Evolutionary conservation across 2,797 vertebrate species (phyloP), one percentile per base, ranked within the genome.

Genomic region (Schizopygopsis malacanthus): DNA sequence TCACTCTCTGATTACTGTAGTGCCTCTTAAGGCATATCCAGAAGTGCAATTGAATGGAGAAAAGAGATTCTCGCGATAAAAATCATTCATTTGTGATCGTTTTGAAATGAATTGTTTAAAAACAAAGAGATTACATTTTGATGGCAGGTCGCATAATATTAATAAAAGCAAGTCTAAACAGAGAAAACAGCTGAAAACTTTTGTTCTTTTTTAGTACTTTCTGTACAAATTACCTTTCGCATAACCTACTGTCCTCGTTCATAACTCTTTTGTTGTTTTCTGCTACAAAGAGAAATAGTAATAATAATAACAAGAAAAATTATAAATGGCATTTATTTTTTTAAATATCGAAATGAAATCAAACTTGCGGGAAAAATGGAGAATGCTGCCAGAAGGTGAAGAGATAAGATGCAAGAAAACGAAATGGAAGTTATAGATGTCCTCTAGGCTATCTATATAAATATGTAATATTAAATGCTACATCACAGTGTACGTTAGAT

Each of bases 391-490:
- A 90, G 91, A 83, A 92, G 93, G 93, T 94, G 84, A 90, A 81
- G 39, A 92, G 94, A 94, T 94, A 94, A 94, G 90, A 92, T 86
- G 89, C 59, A 86, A 90, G 88, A 45, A 92, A 89, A 94, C 91
- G 8, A 92, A 93, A 95, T 92, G 90, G 91, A 93, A 94, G 89
- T 90, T 92, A 92, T 92, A 93, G 93, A 93, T 91, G 90, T 90
- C 92, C 89, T 90, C 50, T 84, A 82, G 89, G 88, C 90, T 87
- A n/a, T n/a, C n/a, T n/a, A 88, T 94, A 95, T 94, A 93, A 95
- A 94, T 94, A 93, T 95, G 93, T 89, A 93, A 93, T 93, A 92
- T 93, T 90, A 93, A 91, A 88, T 88, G 89, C 89, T 89, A 89
- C 45, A 84, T 83, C 90, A 87, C 85, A 71, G 52, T 65, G 73